These are phyloP conservation scores for Perodicticus potto DNA, from an alignment of 2,797 vertebrate genomes.

Conservation along the genomic window DNA sequence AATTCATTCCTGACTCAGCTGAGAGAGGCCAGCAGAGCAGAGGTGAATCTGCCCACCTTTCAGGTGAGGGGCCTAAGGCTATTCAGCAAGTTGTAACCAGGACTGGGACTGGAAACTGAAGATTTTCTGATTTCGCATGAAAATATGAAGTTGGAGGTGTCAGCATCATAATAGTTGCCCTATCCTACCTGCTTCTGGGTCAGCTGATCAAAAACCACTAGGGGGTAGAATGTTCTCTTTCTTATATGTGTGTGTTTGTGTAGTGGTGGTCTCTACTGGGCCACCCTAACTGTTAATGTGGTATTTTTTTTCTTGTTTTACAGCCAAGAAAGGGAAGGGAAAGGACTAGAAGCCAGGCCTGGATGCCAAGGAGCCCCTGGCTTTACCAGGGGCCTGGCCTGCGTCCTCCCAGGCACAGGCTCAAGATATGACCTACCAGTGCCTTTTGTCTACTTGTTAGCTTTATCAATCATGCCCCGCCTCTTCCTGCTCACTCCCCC, in stretches of 20 bases:
- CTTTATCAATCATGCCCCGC: constrained; percentile 79
- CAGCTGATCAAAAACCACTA: neutral
- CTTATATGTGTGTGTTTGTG: accelerated
- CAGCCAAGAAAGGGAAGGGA: constrained; percentile 93
- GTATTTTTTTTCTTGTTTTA: constrained; percentile 74
- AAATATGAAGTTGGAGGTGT: neutral
- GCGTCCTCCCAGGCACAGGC: constrained; percentile 31
- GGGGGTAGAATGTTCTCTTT: neutral
- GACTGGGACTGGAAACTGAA: neutral
- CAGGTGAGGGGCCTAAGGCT: neutral
- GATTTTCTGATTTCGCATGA: neutral
- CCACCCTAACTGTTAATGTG: constrained; percentile 53
- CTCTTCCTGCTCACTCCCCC: neutral
- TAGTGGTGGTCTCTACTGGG: neutral
- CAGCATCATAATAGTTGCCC: neutral
- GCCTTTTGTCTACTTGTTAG: constrained; percentile 87
- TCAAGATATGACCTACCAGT: constrained; percentile 76
- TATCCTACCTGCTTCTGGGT: neutral
- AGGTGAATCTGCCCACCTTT: neutral
- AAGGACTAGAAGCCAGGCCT: constrained; percentile 89
- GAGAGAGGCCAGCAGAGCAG: neutral
- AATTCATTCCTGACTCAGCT: neutral
- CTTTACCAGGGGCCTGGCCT: constrained; percentile 12
- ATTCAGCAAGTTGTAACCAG: neutral
- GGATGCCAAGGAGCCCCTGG: constrained; percentile 22